A percentile compares a stretch with the other conserved stretches of the same genome.
Evolutionary conservation across 2,888 invertebrate genomes (phyloP).

Genomic region (Melanophora roralis): DNA sequence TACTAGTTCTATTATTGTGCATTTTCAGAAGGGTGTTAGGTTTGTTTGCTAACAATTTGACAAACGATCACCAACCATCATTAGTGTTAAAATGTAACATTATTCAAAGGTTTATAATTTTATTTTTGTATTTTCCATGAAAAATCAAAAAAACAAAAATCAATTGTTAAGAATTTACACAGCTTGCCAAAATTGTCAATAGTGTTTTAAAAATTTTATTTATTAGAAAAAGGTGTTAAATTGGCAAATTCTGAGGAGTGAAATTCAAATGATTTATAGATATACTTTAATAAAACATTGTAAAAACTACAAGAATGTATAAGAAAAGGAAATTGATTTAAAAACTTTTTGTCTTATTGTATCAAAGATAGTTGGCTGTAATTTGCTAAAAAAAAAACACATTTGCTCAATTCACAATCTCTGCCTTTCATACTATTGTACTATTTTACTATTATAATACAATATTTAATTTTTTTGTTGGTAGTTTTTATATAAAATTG

Average conservation of each 20-base stretch:
- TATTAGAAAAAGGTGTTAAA: slow-evolving; percentile 53
- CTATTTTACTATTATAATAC: too few relatives aligned
- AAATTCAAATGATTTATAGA: slow-evolving; percentile 21
- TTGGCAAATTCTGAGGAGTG: slow-evolving; percentile 36
- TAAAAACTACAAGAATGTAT: not conserved
- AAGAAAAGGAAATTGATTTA: too few relatives aligned
- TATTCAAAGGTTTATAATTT: slow-evolving; percentile 3
- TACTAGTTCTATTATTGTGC: slow-evolving; percentile 18
- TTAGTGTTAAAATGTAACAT: slow-evolving; percentile 58
- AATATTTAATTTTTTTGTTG: too few relatives aligned
- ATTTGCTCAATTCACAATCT: too few relatives aligned
- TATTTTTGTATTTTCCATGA: slow-evolving; percentile 39
- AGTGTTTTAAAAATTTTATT: not conserved
- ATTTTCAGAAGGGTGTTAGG: slow-evolving; percentile 19
- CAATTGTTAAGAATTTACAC: slow-evolving; percentile 57
- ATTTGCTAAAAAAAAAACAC: too few relatives aligned
- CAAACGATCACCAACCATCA: slow-evolving; percentile 40
- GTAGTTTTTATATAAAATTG: too few relatives aligned
- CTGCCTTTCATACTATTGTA: too few relatives aligned
- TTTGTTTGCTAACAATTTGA: slow-evolving; percentile 28
- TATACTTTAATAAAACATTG: not conserved
- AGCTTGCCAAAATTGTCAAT: slow-evolving; percentile 54
- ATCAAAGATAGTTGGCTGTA: too few relatives aligned
- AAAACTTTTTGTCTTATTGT: too few relatives aligned
- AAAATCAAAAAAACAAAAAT: slow-evolving; percentile 35